phyloP scores from a whole-genome alignment of 2,113 vertebrate species.

The Rhodinocichla rosea region DNA sequence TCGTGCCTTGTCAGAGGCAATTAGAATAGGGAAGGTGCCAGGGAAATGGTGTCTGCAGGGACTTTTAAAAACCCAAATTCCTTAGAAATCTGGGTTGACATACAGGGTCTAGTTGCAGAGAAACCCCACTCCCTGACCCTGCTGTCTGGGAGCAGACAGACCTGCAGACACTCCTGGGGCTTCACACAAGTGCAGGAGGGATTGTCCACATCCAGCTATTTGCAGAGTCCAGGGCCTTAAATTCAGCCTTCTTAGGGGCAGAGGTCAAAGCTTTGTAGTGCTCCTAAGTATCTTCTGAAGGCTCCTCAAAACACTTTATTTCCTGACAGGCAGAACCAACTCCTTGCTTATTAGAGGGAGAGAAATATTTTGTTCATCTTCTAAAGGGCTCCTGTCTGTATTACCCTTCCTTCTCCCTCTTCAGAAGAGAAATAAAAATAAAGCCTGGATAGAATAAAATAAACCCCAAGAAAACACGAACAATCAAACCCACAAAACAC shows the following conservation, averaged over 20 bases:
- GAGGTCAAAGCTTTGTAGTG: constrained; percentile 12
- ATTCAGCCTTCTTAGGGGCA: not conserved
- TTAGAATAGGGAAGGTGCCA: not conserved
- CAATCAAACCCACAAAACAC: not conserved
- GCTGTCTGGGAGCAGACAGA: not conserved
- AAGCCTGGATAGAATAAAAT: not conserved
- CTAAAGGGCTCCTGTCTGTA: not conserved
- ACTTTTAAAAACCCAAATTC: not conserved
- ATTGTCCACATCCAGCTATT: not conserved
- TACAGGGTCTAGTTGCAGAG: not conserved
- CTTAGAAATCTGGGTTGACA: not conserved
- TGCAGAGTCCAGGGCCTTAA: not conserved
- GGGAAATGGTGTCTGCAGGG: not conserved
- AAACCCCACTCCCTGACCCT: not conserved
- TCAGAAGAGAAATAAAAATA: not conserved
- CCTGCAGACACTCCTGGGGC: not conserved
- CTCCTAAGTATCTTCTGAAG: not conserved
- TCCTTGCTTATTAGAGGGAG: not conserved
- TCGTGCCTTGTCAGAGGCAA: constrained; percentile 16
- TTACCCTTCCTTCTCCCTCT: not conserved
- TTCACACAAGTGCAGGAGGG: not conserved
- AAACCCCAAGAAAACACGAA: not conserved
- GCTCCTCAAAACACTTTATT: not conserved
- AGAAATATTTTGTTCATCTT: not conserved
- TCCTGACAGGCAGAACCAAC: not conserved